Evolutionary conservation across 2,797 vertebrate species (phyloP).

Genomic region (Lophius americanus): DNA sequence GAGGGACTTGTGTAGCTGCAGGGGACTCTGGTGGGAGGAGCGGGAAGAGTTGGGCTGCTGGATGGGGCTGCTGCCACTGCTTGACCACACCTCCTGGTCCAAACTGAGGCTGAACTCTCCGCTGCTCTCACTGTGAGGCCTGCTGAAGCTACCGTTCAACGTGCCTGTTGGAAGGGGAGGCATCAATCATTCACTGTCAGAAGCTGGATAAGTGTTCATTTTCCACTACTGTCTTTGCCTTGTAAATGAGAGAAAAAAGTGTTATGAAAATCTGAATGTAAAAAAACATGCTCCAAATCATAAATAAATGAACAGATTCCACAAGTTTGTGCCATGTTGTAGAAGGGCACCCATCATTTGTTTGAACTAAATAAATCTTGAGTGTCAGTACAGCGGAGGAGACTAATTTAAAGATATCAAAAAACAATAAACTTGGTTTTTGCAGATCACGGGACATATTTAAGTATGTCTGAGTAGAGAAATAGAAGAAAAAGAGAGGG

Average conservation of each 20-base stretch:
- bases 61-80: constrained; percentile 92
- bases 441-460: neutral
- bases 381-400: neutral
- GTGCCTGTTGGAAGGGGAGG: constrained; percentile 75
- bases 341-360: too few relatives aligned
- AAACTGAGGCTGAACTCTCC: constrained; percentile 93
- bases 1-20: constrained; percentile 81
- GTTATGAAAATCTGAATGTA: neutral
- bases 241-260: neutral
- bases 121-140: constrained; percentile 96
- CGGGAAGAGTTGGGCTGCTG: constrained; percentile 83
- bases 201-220: neutral
- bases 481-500: constrained; percentile 10
- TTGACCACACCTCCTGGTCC: constrained; percentile 93
- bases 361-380: neutral
- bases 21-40: constrained; percentile 87
- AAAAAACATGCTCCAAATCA: neutral
- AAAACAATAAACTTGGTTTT: too few relatives aligned
- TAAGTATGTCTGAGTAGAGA: neutral
- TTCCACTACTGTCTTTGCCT: neutral
- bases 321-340: too few relatives aligned
- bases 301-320: too few relatives aligned
- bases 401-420: too few relatives aligned
- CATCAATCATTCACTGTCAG: neutral
- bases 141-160: constrained; percentile 85